Evolutionary conservation across 2,888 invertebrate species (phyloP).

Genomic region (Caenorhabditis panamensis): DNA sequence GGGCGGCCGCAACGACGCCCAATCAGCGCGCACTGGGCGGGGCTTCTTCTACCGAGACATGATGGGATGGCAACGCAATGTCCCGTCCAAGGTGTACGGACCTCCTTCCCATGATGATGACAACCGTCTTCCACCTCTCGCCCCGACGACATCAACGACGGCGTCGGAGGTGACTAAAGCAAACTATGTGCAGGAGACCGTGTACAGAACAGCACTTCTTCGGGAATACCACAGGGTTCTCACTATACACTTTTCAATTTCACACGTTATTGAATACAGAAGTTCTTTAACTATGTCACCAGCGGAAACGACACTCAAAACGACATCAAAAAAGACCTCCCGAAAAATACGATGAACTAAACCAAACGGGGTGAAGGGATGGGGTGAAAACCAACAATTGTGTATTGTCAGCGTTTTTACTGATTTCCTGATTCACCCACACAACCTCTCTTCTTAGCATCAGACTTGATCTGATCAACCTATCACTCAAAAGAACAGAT

Average conservation of each 20-base stretch:
- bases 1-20: conserved; percentile 40
- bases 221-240: conserved; percentile 33
- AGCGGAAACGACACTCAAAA: conserved; percentile 1
- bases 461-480: not conserved
- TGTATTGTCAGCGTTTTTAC: too few relatives aligned
- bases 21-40: conserved; percentile 53
- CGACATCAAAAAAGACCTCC: too few relatives aligned
- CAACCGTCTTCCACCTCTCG: conserved; percentile 25
- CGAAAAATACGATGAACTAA: too few relatives aligned
- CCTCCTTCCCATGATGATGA: conserved; percentile 47
- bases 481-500: not conserved
- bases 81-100: conserved; percentile 30
- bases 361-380: not conserved
- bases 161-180: conserved; percentile 34
- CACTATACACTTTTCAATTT: conserved; percentile 59
- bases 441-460: too few relatives aligned
- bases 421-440: too few relatives aligned
- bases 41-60: conserved; percentile 31
- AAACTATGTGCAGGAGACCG: conserved; percentile 55
- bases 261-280: conserved; percentile 59
- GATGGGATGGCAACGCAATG: conserved; percentile 38
- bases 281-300: conserved; percentile 16
- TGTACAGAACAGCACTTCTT: conserved; percentile 49
- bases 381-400: too few relatives aligned
- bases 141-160: conserved; percentile 19